Evolutionary conservation across 2,797 vertebrate genomes (phyloP), one percentile per base, ranked within the genome.

Genomic region (Menidia menidia): DNA sequence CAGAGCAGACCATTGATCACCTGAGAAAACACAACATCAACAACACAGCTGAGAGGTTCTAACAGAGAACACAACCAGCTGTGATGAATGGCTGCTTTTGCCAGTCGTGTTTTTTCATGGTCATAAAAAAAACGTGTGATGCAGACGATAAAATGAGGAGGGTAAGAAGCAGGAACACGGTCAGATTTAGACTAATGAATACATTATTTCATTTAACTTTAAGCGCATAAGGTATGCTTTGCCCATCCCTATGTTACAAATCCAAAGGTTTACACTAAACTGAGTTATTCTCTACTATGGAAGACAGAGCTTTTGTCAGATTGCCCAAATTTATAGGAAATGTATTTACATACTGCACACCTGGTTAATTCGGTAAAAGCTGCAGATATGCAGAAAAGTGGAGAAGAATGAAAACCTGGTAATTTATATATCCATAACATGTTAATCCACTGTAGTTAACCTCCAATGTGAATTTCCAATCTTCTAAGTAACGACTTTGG

Each of bases 11-110:
- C 55, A 55, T 55, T 64, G 51, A 55, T 55, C 39, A 7, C n/a
- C 43, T 13, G 51, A 55, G 11, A 14, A 44, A 64, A 64, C 31
- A 8, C 43, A 31, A 47, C 30, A 47, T 32, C 30, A 47, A 13
- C 6, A 55, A 18, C 41, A n/a, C 50, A 54, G 39, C 4, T 42
- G 41, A 39, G 16, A 32, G 39, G 39, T 15, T 64, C 42, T 55
- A 55, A 32, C 51, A 32, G 16, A n/a, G 30, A 33, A 7, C 48
- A 32, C 15, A 18, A 42, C 35, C 15, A 31, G 6, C 30, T n/a
- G 19, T 42, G 41, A 55, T 45, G 51, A 16, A 55, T 32, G 18
- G 16, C 47, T 19, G 62, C 4, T 42, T 55, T 54, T 55, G 62
- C 44, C 30, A 54, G 30, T 14, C 15, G n/a, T 43, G 3, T 32